Percentiles rank a stretch among this genome's conserved stretches.
Conservation (phyloP, 1,140 invertebrate species). For the Drosophila bipectinata region DNA sequence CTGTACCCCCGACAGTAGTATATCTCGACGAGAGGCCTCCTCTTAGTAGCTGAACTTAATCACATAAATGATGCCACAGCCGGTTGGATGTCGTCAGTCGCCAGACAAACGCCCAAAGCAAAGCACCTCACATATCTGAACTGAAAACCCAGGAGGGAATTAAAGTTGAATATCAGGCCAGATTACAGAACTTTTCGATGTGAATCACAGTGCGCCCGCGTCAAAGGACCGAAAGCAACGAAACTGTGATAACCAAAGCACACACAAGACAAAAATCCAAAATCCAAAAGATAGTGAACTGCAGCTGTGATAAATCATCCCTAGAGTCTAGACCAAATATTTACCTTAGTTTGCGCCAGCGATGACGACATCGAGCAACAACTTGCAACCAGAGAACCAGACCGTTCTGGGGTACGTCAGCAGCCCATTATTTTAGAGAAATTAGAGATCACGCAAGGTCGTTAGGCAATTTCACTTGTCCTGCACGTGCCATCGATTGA, state of each 20-base stretch:
- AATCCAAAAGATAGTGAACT: conserved; percentile 48
- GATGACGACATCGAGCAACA: conserved; percentile 31
- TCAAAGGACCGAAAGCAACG: conserved; percentile 51
- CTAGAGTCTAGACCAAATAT: conserved; percentile 17
- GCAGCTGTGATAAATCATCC: conserved; percentile 59
- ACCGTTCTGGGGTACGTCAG: conserved; percentile 25
- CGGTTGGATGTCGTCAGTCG: conserved; percentile 63
- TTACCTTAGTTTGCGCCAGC: conserved; percentile 21
- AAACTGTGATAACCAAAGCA: conserved; percentile 69
- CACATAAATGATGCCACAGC: conserved; percentile 71
- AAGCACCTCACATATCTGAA: conserved; percentile 44
- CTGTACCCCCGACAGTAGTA: conserved; percentile 52
- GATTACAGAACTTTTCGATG: conserved; percentile 55
- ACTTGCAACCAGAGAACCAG: conserved; percentile 28
- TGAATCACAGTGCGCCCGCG: conserved; percentile 48
- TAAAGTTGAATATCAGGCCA: conserved; percentile 26
- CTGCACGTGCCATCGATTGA: conserved; percentile 49
- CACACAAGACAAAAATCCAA: conserved; percentile 43
- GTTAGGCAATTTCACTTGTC: conserved; percentile 22
- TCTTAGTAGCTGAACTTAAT: conserved; percentile 60
- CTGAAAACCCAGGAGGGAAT: conserved; percentile 25
- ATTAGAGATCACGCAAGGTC: background rate
- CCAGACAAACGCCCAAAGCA: conserved; percentile 66
- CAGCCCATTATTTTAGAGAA: background rate
- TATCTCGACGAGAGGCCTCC: conserved; percentile 37